Evolutionary conservation across 2,888 invertebrate species (phyloP).

Genomic region (Drosophila kanekoi): DNA sequence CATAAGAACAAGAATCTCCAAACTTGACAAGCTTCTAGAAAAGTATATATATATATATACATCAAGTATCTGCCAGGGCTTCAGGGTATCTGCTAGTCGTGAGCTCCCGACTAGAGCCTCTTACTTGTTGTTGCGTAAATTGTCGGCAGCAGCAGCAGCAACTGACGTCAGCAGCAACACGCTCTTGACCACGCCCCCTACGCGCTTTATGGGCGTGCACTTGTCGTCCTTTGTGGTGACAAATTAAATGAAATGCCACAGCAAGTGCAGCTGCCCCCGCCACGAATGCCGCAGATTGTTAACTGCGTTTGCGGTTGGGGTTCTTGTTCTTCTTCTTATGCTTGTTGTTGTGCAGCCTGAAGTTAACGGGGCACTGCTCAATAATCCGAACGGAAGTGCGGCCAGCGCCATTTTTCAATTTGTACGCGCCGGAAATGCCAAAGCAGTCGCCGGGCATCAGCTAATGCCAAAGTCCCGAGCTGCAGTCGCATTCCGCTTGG

Average conservation of each 20-base stretch:
- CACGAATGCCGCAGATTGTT: conserved; percentile 6
- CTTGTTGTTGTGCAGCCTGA: conserved; percentile 36
- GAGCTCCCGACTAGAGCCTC: too few species aligned
- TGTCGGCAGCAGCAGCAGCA: conserved; percentile 29
- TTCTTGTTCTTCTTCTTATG: background rate
- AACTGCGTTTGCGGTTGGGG: conserved; percentile 24
- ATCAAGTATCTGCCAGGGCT: too few species aligned
- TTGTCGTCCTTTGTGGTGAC: conserved; percentile 48
- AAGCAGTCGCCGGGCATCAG: conserved; percentile 29
- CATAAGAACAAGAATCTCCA: too few species aligned
- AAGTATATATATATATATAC: too few species aligned
- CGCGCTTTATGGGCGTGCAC: conserved; percentile 36
- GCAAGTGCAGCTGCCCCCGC: conserved; percentile 30
- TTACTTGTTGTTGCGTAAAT: conserved; percentile 30
- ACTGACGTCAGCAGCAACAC: conserved; percentile 66
- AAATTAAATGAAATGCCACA: conserved; percentile 68
- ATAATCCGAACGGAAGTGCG: conserved; percentile 72
- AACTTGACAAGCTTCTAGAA: too few species aligned
- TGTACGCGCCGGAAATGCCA: conserved; percentile 73
- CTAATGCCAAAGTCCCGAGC: conserved; percentile 27
- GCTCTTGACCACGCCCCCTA: conserved; percentile 45
- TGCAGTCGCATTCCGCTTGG: conserved; percentile 14
- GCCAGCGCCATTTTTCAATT: conserved; percentile 76
- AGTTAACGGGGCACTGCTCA: conserved; percentile 71
- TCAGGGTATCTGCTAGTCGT: too few species aligned